phyloP scores from a whole-genome alignment of 2,888 invertebrate genomes.

The Ernsta delagoae region DNA sequence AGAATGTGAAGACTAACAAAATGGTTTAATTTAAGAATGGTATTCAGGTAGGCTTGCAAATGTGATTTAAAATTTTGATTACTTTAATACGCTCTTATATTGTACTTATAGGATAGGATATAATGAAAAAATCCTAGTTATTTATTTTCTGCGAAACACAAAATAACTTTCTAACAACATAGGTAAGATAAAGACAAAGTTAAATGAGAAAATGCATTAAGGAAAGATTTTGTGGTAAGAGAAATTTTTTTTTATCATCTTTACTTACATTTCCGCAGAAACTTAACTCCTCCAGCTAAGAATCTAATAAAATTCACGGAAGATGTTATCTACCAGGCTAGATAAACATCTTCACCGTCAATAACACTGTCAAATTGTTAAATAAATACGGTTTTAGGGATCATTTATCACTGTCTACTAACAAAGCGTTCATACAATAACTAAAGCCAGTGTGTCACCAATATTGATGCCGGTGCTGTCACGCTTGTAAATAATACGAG shows the following conservation, averaged over 20 bases:
- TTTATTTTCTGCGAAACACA: neutral
- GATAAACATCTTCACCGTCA: too few species aligned
- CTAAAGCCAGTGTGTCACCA: constrained; percentile 47
- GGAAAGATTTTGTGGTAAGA: neutral
- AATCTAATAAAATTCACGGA: neutral
- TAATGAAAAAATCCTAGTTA: neutral
- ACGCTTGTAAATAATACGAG: constrained; percentile 13
- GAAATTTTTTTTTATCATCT: neutral
- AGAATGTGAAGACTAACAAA: too few species aligned
- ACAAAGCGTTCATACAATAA: constrained; percentile 67
- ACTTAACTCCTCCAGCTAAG: neutral
- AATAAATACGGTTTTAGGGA: constrained; percentile 31
- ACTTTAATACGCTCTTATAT: too few species aligned
- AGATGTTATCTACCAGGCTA: neutral
- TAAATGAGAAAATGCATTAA: neutral
- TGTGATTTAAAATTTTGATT: too few species aligned
- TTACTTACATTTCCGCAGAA: neutral
- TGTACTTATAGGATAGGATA: too few species aligned
- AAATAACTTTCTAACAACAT: neutral
- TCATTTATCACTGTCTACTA: constrained; percentile 68
- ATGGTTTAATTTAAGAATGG: too few species aligned
- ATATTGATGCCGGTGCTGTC: constrained; percentile 51
- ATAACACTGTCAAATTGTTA: constrained; percentile 35
- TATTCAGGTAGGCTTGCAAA: too few species aligned
- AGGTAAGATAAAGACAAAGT: neutral